Conservation (phyloP, 2,888 invertebrate genomes). For the Pollenia angustigena region DNA sequence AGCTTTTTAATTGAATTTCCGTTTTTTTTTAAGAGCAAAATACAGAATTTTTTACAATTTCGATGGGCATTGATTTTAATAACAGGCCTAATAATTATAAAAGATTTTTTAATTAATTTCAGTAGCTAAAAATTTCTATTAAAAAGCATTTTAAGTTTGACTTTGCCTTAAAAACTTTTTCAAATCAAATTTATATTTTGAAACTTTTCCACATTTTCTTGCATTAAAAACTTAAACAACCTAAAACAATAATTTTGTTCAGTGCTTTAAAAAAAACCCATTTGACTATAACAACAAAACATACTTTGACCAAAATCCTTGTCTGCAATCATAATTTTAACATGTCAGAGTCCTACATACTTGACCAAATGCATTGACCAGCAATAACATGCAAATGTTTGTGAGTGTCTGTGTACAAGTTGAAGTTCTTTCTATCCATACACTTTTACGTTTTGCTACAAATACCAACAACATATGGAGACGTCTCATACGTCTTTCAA, state of each 20-base stretch:
- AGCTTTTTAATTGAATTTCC: no score
- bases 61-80: no score
- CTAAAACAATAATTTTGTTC: slow-evolving; percentile 10
- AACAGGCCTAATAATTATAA: no score
- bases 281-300: slow-evolving; percentile 34
- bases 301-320: slow-evolving; percentile 65
- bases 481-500: slow-evolving; percentile 70
- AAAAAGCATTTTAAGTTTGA: no score
- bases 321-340: slow-evolving; percentile 73
- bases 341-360: slow-evolving; percentile 64
- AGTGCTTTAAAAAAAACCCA: slow-evolving; percentile 7
- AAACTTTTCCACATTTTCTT: neutral
- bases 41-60: no score
- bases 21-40: no score
- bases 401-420: slow-evolving; percentile 26
- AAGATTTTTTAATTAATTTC: no score
- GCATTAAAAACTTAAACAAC: slow-evolving; percentile 15
- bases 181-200: slow-evolving; percentile 52
- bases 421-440: slow-evolving; percentile 30
- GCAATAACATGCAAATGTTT: slow-evolving; percentile 46
- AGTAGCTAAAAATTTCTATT: no score
- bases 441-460: slow-evolving; percentile 28
- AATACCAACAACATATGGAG: slow-evolving; percentile 61
- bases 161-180: slow-evolving; percentile 66
- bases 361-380: slow-evolving; percentile 71